Evolutionary conservation across 2,888 invertebrate species (phyloP), one percentile per base, ranked within the genome.

Genomic region (Trissolcus brochymenae): DNA sequence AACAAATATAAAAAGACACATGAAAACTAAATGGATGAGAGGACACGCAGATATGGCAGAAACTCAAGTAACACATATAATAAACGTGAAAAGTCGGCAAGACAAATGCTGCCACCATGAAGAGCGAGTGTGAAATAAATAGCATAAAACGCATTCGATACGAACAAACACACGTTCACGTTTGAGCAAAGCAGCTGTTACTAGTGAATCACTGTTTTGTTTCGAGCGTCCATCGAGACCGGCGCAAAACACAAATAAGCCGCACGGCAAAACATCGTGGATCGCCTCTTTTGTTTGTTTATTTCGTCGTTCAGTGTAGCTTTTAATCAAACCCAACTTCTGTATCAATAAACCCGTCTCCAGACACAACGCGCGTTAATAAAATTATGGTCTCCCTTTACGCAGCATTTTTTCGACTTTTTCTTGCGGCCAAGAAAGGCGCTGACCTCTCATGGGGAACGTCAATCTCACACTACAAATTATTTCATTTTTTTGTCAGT

Each of bases 131-230:
- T 29, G 71, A 76, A 76, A 76, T 76, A 76, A 76, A 76, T 72
- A 76, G 71, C 62, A 54, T 67, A 72, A 76, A 71, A 66, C 50
- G 65, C 29, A 60, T 72, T 60, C 76, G 67, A 76, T 72, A 72
- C 72, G 67, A 76, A 66, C 67, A 72, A 66, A 67, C 72, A 72
- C 59, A 65, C 49, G 56, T 72, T 72, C 61, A 51, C 54, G 57
- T 46, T 40, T 29, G 53, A 61, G 77, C 19, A 50, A 62, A 64
- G 76, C 76, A 77, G 77, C 73, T 77, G 77, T 68, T 68, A 46
- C 73, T 35, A 77, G 59, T 77, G 77, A 60, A 77, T 72, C 77
- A 77, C 73, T 60, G 67, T 76, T 76, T 72, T 67, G 76, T 77
- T 77, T 73, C 50, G 60, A n/a, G 46, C 77, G 68, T 68, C 64